Conservation (phyloP, 1,140 invertebrate species). For the Drosophila truncata region DNA sequence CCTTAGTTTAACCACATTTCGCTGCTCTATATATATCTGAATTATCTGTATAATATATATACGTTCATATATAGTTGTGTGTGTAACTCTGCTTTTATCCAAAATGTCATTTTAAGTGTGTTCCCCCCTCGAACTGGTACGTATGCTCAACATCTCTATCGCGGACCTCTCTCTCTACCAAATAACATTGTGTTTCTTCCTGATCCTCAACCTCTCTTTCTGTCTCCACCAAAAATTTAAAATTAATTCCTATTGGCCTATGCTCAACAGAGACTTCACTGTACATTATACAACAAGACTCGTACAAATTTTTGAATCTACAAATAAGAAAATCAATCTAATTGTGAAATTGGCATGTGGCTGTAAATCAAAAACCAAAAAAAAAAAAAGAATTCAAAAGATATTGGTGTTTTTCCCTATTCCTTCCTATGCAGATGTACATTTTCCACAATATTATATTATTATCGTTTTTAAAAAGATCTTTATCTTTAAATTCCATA, state of each 20-base stretch:
- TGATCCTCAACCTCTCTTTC: conserved; percentile 31
- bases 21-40: conserved; percentile 8
- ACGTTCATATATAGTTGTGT: conserved; percentile 31
- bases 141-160: conserved; percentile 71
- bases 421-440: not conserved
- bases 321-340: conserved; percentile 67
- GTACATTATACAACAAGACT: conserved; percentile 66
- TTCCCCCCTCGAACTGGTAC: conserved; percentile 79
- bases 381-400: conserved; percentile 19
- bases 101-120: conserved; percentile 72
- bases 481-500: not conserved
- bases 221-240: conserved; percentile 26
- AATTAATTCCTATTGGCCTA: conserved; percentile 28
- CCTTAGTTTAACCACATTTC: not conserved
- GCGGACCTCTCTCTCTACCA: conserved; percentile 40
- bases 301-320: conserved; percentile 44
- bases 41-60: conserved; percentile 35
- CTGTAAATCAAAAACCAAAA: conserved; percentile 56
- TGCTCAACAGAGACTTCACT: conserved; percentile 51
- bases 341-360: conserved; percentile 81
- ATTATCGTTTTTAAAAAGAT: not conserved
- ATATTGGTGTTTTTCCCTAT: conserved; percentile 54
- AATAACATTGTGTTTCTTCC: conserved; percentile 36
- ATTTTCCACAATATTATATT: not conserved
- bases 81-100: conserved; percentile 52